Evolutionary conservation across 1,140 invertebrate genomes (phyloP), one percentile per base, ranked within the genome.

Genomic region (Ganaspis sp.): DNA sequence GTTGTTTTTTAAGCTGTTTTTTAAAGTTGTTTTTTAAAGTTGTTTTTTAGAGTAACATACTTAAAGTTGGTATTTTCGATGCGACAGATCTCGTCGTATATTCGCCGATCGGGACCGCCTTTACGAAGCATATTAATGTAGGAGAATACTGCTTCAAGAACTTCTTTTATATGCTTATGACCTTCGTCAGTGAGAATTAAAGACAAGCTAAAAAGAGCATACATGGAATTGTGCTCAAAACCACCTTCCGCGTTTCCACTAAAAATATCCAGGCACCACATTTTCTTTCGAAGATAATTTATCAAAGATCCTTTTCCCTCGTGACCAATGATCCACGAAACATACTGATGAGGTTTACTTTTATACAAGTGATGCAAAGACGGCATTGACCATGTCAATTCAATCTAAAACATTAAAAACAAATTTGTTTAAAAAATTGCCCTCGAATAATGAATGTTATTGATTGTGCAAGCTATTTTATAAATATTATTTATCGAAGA

Each of bases 241-340:
- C 95, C 96, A 79, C 94, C 93, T 75, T 95, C 94, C 9, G 93
- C 93, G 82, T 94, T 95, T 5, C 96, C 97, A 6, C 94, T 94
- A 74, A 92, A 93, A 11, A 98, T 92, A n/a, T 94, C 94, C 2
- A 97, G 90, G 1, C 95, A 96, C 96, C 97, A 98, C 34, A 97
- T 94, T 91, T 95, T 95, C 70, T 94, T 93, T 75, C 95, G 94
- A 37, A 99, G 91, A 85, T 96, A 96, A 42, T 96, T 95, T 0
- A 97, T 93, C 11, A 99, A 89, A 82, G 96, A 97, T 23, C 97
- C 97, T 81, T 94, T 93, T 1, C 97, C 97, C 90, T 98, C 97
- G 87, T 98, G 95, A 0, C 96, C 97, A 5, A 98, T 90, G 5
- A 98, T 88, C 90, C 95, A 96, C 0, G 95, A 94, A 0, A 98